These are phyloP conservation scores for Gallinago solitaria DNA, from an alignment of 2,797 vertebrate species.

Conservation along the genomic window DNA sequence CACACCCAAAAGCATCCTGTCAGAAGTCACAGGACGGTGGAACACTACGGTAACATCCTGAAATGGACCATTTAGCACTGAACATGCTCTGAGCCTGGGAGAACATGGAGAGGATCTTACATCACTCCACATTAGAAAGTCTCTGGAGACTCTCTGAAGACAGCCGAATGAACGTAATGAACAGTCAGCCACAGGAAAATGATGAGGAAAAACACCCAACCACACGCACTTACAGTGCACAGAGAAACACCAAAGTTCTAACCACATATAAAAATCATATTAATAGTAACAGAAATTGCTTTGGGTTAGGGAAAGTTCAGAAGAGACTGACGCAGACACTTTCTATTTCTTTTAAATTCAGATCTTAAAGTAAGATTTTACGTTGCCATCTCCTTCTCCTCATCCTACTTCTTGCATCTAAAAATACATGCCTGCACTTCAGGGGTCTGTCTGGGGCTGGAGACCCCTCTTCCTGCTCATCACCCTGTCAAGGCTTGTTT, in stretches of 20 bases:
- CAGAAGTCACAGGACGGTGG: background rate
- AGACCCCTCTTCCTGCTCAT: background rate
- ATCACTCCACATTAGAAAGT: background rate
- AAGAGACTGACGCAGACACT: background rate
- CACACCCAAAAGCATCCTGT: background rate
- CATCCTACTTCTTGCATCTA: background rate
- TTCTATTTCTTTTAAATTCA: background rate
- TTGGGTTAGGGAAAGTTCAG: conserved; percentile 27
- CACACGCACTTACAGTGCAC: background rate
- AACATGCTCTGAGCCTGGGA: background rate
- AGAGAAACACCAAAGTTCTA: background rate
- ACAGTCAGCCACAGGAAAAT: background rate
- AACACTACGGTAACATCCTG: background rate
- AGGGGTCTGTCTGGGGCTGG: background rate
- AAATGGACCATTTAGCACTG: background rate
- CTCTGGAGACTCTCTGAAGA: conserved; percentile 27
- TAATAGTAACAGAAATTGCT: conserved; percentile 52
- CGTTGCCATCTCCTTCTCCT: background rate
- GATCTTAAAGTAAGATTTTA: background rate
- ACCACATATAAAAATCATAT: background rate
- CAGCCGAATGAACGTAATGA: conserved; percentile 38
- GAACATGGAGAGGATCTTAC: background rate
- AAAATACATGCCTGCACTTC: background rate
- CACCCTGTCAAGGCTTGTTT: background rate
- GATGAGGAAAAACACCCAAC: conserved; percentile 16